Conservation (phyloP, 2,888 invertebrate genomes). For the Notodonta dromedarius region DNA sequence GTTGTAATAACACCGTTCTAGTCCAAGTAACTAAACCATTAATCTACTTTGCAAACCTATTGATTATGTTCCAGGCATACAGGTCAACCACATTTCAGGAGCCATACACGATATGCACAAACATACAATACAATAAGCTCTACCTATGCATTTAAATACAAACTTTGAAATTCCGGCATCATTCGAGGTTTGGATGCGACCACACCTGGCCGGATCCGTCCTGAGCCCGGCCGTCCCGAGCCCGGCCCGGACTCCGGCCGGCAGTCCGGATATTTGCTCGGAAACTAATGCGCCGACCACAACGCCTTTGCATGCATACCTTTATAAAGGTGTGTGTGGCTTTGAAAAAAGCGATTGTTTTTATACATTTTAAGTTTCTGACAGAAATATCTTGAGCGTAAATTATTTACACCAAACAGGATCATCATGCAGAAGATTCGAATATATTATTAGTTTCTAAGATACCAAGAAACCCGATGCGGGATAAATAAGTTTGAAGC, state of each 20-base stretch:
- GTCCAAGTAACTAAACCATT: no score
- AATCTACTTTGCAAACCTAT: no score
- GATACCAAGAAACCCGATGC: no score
- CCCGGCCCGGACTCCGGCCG: background rate
- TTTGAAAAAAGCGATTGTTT: slow-evolving; percentile 1
- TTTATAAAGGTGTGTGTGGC: slow-evolving; percentile 3
- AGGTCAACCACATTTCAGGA: background rate
- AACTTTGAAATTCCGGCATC: background rate
- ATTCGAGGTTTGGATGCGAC: slow-evolving; percentile 10
- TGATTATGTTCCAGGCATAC: no score
- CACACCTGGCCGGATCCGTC: background rate
- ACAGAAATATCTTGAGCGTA: no score
- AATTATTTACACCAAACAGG: no score
- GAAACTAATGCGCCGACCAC: slow-evolving; percentile 15
- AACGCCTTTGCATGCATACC: slow-evolving; percentile 9
- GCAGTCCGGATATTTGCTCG: slow-evolving; percentile 17
- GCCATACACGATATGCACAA: background rate
- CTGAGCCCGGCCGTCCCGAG: background rate
- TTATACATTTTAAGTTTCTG: no score
- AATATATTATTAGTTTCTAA: no score
- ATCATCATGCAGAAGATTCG: no score
- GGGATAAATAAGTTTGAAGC: no score
- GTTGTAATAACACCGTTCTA: no score
- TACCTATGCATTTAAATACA: background rate
- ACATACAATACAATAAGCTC: background rate